Evolutionary conservation across 2,797 vertebrate genomes (phyloP), one percentile per base, ranked within the genome.

Genomic region (Sciaenops ocellatus): DNA sequence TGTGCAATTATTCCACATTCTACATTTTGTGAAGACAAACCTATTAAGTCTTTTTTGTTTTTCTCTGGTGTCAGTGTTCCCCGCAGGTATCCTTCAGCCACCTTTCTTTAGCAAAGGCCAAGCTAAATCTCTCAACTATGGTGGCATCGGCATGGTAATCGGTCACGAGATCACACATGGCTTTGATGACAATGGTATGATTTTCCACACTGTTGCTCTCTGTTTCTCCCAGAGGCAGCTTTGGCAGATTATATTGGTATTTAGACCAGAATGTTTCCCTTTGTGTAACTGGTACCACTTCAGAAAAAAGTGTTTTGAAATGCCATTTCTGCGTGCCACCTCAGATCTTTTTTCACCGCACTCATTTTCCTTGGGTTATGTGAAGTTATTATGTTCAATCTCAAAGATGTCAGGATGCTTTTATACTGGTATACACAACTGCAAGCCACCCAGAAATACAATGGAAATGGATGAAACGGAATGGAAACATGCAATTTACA

Each of bases 121-220:
- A 91, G 86, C 97, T 73, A 95, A 93, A 54, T 97, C 98, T 5
- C 89, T 99, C 80, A 99, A 98, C 85, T 99, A 96, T 0, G 98
- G 98, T 0, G 98, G 96, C 75, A 99, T 99, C 0, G 98, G 98
- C 64, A 99, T 98, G 97, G 97, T 99, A 69, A 99, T 99, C 26
- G 98, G 98, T 79, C 98, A 99, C 0, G 98, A 99, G 94, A 97
- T 99, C 93, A 99, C 97, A 0, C 98, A 99, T 1, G 98, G 98
- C 60, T 99, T 99, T 61, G 98, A 99, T 77, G 97, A 98, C 94
- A 98, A 96, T 2, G 98, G 98, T 99, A 95, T 89, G 91, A 81
- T 42, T 87, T 79, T 85, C 44, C 44, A 44, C 63, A n/a, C 26
- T 42, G 60, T 47, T 69, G 41, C 48, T 73, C n/a, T 75, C 50